These are phyloP conservation scores for Novumbra hubbsi DNA, from an alignment of 2,797 vertebrate genomes.

Conservation along the genomic window DNA sequence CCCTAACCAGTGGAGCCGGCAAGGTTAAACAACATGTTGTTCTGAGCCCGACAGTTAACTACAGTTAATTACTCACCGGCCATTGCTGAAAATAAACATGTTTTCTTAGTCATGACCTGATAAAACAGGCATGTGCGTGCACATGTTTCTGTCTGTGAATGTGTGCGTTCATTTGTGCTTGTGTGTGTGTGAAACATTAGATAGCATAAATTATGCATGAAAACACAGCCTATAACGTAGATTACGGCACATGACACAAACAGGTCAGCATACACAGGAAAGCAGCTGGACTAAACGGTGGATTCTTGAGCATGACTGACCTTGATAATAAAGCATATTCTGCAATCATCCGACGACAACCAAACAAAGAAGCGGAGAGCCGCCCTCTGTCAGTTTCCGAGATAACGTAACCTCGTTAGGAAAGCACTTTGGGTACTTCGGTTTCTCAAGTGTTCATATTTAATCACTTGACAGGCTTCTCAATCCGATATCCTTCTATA, in stretches of 20 bases:
- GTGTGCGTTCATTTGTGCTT: slow-evolving; percentile 12
- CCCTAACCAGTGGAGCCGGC: no score
- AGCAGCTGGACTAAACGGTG: not conserved
- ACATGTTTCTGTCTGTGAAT: slow-evolving; percentile 19
- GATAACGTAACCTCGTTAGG: slow-evolving; percentile 15
- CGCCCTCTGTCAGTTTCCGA: slow-evolving; percentile 8
- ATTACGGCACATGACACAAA: slow-evolving; percentile 11
- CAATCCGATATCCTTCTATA: slow-evolving; percentile 26
- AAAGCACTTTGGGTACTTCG: slow-evolving; percentile 32
- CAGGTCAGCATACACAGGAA: slow-evolving; percentile 2
- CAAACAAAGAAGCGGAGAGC: slow-evolving; percentile 3
- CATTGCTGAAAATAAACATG: no score
- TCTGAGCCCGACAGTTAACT: no score
- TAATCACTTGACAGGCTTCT: slow-evolving; percentile 19
- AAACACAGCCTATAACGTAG: not conserved
- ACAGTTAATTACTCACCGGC: no score
- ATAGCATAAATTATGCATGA: slow-evolving; percentile 1
- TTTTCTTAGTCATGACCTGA: no score
- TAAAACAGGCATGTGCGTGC: no score
- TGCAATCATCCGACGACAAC: not conserved
- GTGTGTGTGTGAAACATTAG: slow-evolving; percentile 10
- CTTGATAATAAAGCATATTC: not conserved
- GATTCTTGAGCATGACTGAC: not conserved
- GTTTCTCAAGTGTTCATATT: slow-evolving; percentile 44
- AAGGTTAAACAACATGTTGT: no score